Conservation (phyloP, 2,797 vertebrate species). For the Meriones psammophilus region DNA sequence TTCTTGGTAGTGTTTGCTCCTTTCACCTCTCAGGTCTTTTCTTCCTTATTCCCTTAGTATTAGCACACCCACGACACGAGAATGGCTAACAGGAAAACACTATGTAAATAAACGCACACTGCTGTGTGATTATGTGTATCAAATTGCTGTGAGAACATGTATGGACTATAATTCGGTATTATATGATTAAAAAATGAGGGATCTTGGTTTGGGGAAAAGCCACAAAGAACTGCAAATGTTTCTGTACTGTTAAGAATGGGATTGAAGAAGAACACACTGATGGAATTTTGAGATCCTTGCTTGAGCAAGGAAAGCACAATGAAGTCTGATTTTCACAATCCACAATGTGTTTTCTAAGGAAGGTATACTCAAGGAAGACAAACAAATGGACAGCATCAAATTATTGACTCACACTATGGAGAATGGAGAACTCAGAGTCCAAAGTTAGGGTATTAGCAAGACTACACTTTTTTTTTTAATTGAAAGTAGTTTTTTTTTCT, state of each 20-base stretch:
- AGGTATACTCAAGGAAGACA: neutral
- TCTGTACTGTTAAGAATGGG: neutral
- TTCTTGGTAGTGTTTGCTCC: neutral
- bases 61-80: neutral
- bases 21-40: neutral
- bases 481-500: too few relatives aligned
- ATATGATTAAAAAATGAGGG: neutral
- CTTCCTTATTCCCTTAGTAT: constrained; percentile 18
- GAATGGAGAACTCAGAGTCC: neutral
- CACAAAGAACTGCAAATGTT: neutral
- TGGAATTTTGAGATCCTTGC: neutral
- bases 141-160: neutral
- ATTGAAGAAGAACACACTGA: neutral
- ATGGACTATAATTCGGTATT: neutral
- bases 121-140: neutral
- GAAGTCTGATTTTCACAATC: neutral
- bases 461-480: neutral
- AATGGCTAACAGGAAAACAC: neutral
- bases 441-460: neutral
- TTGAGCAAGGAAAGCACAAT: neutral
- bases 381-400: neutral
- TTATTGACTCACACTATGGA: neutral
- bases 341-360: neutral
- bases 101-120: neutral
- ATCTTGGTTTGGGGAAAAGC: neutral